These are phyloP conservation scores for Chionomys nivalis DNA, from an alignment of 2,113 vertebrate species.

Conservation along the genomic window DNA sequence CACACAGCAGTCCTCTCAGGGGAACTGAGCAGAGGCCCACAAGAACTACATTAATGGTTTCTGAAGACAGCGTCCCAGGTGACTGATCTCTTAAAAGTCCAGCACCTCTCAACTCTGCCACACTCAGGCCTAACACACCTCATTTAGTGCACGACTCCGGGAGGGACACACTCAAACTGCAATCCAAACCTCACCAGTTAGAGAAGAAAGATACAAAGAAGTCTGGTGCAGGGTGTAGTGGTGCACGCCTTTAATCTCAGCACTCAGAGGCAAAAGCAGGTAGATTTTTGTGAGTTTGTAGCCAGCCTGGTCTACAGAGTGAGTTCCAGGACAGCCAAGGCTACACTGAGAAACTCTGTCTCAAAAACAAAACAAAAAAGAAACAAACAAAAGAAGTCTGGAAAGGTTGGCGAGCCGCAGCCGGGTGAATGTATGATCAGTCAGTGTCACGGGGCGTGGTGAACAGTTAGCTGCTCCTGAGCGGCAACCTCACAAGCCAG, in stretches of 20 bases:
- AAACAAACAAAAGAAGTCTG: neutral
- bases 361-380: too few relatives aligned
- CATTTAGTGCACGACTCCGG: neutral
- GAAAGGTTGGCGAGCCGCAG: too few relatives aligned
- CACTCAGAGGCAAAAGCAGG: too few relatives aligned
- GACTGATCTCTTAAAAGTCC: neutral
- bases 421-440: fast-evolving
- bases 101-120: neutral
- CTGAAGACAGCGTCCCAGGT: neutral
- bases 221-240: neutral
- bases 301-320: too few relatives aligned
- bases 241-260: too few relatives aligned
- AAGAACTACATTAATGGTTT: neutral
- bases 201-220: neutral
- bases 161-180: neutral
- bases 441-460: too few relatives aligned
- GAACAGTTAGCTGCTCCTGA: neutral
- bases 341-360: too few relatives aligned
- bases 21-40: neutral
- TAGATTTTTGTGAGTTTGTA: too few relatives aligned
- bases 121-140: neutral
- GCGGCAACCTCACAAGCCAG: neutral
- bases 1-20: neutral
- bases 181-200: too few relatives aligned
- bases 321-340: too few relatives aligned